Evolutionary conservation across 2,888 invertebrate species (phyloP).

Genomic region (Pseudeuparius sepicola): DNA sequence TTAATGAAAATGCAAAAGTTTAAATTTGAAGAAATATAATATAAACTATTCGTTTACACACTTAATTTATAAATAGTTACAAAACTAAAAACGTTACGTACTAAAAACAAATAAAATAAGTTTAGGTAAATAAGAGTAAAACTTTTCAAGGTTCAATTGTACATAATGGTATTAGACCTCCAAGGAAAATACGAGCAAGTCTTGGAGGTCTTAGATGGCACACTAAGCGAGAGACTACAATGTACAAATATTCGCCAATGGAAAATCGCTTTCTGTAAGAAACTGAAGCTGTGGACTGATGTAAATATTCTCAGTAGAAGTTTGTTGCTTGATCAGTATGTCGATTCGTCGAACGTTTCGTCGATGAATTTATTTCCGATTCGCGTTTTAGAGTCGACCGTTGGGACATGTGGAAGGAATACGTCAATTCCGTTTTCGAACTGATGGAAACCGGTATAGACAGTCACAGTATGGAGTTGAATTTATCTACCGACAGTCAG

Average conservation of each 20-base stretch:
- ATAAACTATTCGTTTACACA: too few species aligned
- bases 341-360: constrained; percentile 18
- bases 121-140: neutral
- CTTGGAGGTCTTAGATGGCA: constrained; percentile 68
- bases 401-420: constrained; percentile 65
- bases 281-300: constrained; percentile 63
- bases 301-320: constrained; percentile 65
- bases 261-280: constrained; percentile 63
- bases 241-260: constrained; percentile 59
- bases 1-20: too few species aligned
- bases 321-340: constrained; percentile 63
- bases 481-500: constrained; percentile 24
- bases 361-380: neutral
- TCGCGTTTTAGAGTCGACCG: constrained; percentile 48
- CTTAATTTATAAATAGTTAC: too few species aligned
- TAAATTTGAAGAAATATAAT: too few species aligned
- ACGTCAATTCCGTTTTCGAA: constrained; percentile 60
- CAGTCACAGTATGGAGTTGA: constrained; percentile 24
- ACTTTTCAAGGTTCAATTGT: constrained; percentile 55
- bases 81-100: too few species aligned
- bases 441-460: constrained; percentile 36
- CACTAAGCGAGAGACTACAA: constrained; percentile 56
- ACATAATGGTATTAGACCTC: constrained; percentile 75
- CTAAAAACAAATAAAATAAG: neutral
- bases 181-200: constrained; percentile 76